These are phyloP conservation scores for Mythimna loreyi DNA, from an alignment of 2,888 invertebrate species.

Conservation along the genomic window DNA sequence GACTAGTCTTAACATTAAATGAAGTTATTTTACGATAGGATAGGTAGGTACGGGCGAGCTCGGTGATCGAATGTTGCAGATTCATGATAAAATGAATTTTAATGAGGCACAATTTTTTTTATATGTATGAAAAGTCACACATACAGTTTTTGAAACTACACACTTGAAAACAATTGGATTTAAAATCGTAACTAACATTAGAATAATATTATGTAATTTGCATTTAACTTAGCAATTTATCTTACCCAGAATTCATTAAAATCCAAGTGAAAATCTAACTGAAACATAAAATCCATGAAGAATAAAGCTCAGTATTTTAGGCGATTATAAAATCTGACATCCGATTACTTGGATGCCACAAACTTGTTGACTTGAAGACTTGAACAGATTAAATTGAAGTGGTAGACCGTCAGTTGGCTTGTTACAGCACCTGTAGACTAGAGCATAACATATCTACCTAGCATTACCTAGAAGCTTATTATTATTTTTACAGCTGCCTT, in stretches of 20 bases:
- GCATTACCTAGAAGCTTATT: constrained; percentile 82
- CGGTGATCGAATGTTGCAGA: constrained; percentile 30
- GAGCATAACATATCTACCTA: constrained; percentile 82
- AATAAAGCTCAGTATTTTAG: constrained; percentile 64
- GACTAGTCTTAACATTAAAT: constrained; percentile 71
- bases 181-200: constrained; percentile 67
- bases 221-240: constrained; percentile 53
- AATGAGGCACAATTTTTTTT: constrained; percentile 71
- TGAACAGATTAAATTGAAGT: constrained; percentile 49
- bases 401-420: constrained; percentile 73
- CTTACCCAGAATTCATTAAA: constrained; percentile 47
- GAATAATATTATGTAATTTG: constrained; percentile 58
- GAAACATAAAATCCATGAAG: constrained; percentile 58
- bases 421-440: constrained; percentile 87
- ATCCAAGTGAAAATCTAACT: constrained; percentile 42
- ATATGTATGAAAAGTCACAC: constrained; percentile 61
- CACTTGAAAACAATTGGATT: constrained; percentile 64
- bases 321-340: constrained; percentile 68
- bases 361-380: constrained; percentile 49
- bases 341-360: constrained; percentile 76
- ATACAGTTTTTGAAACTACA: constrained; percentile 66
- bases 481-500: constrained; percentile 79
- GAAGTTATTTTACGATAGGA: constrained; percentile 32
- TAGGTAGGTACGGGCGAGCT: constrained; percentile 59
- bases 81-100: constrained; percentile 40